Evolutionary conservation across 2,113 vertebrate species (phyloP).

Genomic region (Xenus cinereus): DNA sequence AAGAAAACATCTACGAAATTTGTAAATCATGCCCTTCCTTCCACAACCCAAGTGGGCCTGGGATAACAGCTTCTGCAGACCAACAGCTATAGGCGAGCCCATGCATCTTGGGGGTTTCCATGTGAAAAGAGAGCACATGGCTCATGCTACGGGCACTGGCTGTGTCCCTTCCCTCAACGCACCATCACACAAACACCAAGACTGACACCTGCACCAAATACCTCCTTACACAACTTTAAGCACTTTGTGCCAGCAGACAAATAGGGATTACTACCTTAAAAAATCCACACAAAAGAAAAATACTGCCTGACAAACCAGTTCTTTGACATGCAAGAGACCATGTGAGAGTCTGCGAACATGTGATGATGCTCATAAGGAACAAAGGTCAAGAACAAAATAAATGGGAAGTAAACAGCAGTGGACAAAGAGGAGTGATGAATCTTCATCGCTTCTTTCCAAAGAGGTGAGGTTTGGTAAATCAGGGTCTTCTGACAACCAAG

Average conservation of each 20-base stretch:
- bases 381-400: neutral
- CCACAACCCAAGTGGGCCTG: neutral
- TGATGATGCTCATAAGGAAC: rapidly evolving
- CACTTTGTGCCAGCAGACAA: neutral
- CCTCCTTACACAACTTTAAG: neutral
- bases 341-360: rapidly evolving
- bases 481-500: neutral
- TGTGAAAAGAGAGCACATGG: rapidly evolving
- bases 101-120: rapidly evolving
- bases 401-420: neutral
- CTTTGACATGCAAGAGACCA: neutral
- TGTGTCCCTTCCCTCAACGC: rapidly evolving
- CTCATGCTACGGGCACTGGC: rapidly evolving
- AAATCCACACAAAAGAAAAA: neutral
- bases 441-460: neutral
- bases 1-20: rapidly evolving
- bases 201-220: neutral
- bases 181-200: rapidly evolving
- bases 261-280: neutral
- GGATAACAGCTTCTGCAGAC: neutral
- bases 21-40: neutral
- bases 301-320: neutral
- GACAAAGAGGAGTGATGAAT: neutral
- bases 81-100: rapidly evolving
- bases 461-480: neutral